Evolutionary conservation across 2,113 vertebrate genomes (phyloP).

Genomic region (Bambusicola thoracicus): DNA sequence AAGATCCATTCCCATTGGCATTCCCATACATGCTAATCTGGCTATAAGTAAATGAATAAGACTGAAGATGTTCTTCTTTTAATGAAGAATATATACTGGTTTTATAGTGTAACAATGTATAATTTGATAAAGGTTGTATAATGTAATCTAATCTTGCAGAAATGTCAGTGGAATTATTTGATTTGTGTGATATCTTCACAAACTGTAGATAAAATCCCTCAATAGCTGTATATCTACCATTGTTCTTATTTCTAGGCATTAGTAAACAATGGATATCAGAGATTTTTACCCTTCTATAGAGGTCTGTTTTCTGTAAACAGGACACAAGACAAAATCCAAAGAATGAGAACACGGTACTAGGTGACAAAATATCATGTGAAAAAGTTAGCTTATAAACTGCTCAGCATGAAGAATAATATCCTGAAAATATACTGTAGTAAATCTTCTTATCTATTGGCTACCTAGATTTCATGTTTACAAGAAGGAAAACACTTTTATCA

Average conservation of each 20-base stretch:
- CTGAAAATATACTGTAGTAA: neutral
- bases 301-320: conserved; percentile 16
- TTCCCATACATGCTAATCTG: neutral
- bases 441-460: neutral
- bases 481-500: neutral
- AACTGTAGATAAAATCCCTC: neutral
- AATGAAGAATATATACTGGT: neutral
- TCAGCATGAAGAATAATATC: neutral
- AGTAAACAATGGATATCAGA: neutral
- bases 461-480: neutral
- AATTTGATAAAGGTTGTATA: neutral
- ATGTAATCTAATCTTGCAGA: neutral
- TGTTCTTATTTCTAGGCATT: neutral
- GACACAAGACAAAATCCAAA: neutral
- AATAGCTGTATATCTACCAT: neutral
- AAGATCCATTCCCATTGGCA: accelerated
- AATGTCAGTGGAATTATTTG: neutral
- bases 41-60: neutral
- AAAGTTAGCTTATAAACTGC: neutral
- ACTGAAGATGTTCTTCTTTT: neutral
- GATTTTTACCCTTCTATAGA: neutral
- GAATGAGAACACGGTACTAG: neutral
- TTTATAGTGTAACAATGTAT: neutral
- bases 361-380: neutral
- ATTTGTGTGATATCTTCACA: neutral